These are phyloP conservation scores for Lophochroa leadbeateri DNA, from an alignment of 2,113 vertebrate genomes.

Conservation along the genomic window DNA sequence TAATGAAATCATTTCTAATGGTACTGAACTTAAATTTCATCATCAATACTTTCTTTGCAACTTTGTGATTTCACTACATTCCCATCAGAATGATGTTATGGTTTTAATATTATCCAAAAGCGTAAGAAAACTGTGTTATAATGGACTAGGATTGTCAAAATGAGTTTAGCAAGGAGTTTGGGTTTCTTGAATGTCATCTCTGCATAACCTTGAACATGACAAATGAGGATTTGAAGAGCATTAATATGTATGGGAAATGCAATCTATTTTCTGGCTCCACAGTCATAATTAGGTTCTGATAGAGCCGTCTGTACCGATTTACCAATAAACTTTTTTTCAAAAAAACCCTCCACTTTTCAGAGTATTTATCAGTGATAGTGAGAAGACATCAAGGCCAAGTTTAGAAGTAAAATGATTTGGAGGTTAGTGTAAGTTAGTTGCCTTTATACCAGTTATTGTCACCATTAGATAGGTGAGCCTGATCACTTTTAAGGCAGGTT, in stretches of 20 bases:
- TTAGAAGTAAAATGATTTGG: background rate
- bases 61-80: background rate
- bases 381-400: background rate
- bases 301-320: constrained; percentile 62
- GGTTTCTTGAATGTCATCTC: constrained; percentile 55
- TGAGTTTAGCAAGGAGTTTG: constrained; percentile 37
- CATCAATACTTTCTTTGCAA: background rate
- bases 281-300: constrained; percentile 71
- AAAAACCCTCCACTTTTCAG: background rate
- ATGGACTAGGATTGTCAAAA: constrained; percentile 7
- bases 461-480: background rate
- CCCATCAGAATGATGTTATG: background rate
- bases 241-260: constrained; percentile 71
- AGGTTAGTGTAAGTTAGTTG: background rate
- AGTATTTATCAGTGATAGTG: background rate
- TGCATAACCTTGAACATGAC: constrained; percentile 70
- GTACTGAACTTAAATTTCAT: background rate
- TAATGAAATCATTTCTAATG: constrained; percentile 40
- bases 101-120: background rate
- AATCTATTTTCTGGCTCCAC: constrained; percentile 68
- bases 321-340: constrained; percentile 16
- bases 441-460: background rate
- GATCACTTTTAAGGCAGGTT: background rate
- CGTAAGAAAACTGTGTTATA: background rate
- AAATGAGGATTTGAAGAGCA: constrained; percentile 68